Base-by-base conservation (phyloP, 2,113 vertebrate genomes). In the Pleuronectes platessa region DNA sequence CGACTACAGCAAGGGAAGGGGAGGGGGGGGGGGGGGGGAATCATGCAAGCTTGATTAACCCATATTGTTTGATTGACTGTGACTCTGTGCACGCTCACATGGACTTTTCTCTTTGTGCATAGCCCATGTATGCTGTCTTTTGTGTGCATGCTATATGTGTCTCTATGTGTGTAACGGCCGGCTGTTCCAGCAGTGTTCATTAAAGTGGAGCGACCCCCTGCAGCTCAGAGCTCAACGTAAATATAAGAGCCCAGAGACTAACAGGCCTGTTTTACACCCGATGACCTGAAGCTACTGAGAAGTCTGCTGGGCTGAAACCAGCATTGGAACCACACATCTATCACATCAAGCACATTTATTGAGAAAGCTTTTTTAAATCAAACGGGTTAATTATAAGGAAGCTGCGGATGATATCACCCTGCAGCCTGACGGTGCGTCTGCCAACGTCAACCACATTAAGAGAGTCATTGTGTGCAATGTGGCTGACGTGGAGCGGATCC, bases 361-460 rank as follows among this genome's bases (percentile, higher is more conserved):
- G 77, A 62, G 45, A 35, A 67, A n/a, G 53, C 37, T 21, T 72
- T 66, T 81, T 68, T 71, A 17, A 76, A 82, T 87, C 73, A 82
- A 82, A 82, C 82, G 76, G 61, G 68, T 83, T 84, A 87, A 87
- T 82, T 76, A 84, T 47, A 88, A 82, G 68, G 71, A 68, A 63
- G 62, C 18, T 63, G 54, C 68, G 70, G 79, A 73, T 51, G 14
- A n/a, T 53, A 64, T 78, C 65, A 47, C 49, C 73, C 65, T 2
- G 13, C 61, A 2, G 62, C 69, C 62, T 13, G 58, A 15, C 18
- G 12, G 35, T 15, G 2, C 18, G 69, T 54, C 15, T 20, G 64
- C 83, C 73, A 17, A 58, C 81, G 54, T 81, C 73, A 11, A 61
- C 81, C 82, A 86, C 74, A 81, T 83, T 80, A 77, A 72, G 53